These are phyloP conservation scores for Panurus biarmicus DNA, from an alignment of 2,113 vertebrate genomes.

Conservation along the genomic window DNA sequence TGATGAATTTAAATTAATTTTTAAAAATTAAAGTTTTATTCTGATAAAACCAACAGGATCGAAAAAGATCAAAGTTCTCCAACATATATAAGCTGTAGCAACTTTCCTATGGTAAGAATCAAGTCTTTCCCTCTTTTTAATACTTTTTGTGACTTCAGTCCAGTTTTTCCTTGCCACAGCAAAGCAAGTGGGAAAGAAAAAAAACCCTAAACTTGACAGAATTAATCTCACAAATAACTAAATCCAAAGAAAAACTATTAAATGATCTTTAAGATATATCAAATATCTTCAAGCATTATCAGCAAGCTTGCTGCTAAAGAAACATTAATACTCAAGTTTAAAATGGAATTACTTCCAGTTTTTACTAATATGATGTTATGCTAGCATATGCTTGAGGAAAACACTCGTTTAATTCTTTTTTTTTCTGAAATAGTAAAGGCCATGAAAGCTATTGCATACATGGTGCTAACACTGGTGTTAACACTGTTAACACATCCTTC, in stretches of 20 bases:
- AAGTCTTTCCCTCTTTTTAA: not conserved
- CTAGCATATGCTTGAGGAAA: slow-evolving; percentile 29
- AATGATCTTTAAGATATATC: not conserved
- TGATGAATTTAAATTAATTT: not conserved
- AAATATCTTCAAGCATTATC: not conserved
- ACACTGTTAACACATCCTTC: too few relatives aligned
- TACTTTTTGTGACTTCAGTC: not conserved
- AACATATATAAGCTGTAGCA: not conserved
- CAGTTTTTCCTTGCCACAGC: not conserved
- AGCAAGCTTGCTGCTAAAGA: not conserved
- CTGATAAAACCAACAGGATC: not conserved
- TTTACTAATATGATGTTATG: slow-evolving; percentile 35
- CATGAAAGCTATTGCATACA: slow-evolving; percentile 49
- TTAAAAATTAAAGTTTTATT: not conserved
- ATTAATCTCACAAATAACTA: not conserved
- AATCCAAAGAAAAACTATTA: not conserved
- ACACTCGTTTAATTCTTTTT: slow-evolving; percentile 15
- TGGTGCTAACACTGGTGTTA: not conserved
- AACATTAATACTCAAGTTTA: not conserved
- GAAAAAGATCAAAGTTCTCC: not conserved
- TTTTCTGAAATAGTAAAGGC: slow-evolving; percentile 3
- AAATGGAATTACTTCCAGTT: slow-evolving; percentile 12
- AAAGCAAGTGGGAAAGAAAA: not conserved
- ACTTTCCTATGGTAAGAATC: not conserved
- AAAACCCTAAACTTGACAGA: not conserved